Evolutionary conservation across 2,888 invertebrate species (phyloP), one percentile per base, ranked within the genome.

Genomic region (Tachystola acroxantha): DNA sequence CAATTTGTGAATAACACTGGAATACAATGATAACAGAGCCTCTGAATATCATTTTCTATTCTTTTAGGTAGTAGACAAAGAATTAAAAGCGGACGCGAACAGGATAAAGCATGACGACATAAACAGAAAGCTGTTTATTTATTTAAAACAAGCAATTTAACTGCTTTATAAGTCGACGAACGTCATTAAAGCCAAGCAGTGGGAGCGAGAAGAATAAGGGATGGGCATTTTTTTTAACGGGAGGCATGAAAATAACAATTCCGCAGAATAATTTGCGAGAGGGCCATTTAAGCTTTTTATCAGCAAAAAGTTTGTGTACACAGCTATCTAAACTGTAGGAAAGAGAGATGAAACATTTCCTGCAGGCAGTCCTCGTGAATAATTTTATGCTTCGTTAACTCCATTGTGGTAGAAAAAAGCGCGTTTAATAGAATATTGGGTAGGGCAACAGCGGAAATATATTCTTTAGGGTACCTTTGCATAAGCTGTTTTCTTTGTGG

Each of bases 261-360:
- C 70, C 57, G 57, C 53, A 56, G 74, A 68, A 80, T 80, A 80
- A 81, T 82, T 82, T 78, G 68, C 63, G 63, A 73, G 69, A 62
- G 58, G 70, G 71, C 72, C 77, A 75, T 78, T 80, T 78, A 67
- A 77, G 80, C 77, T 78, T 81, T 81, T 84, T 82, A 81, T 82
- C 84, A 75, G 71, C 51, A 57, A 51, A 60, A 75, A 73, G 70
- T 75, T 77, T 77, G 78, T 81, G 64, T 82, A 74, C 64, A 67
- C 78, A 81, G 80, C 72, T 73, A 79, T 77, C 77, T 77, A 63
- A 69, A 72, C 63, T 58, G 70, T 65, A 59, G 63, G 68, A 53
- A 24, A n/a, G 59, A 52, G 61, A 61, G 70, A 72, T 67, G 63
- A 67, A 67, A 71, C 69, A 68, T 78, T 80, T 70, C 63, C 74